Evolutionary conservation across 2,113 vertebrate species (phyloP), one percentile per base, ranked within the genome.

Genomic region (Percopsis transmontana): DNA sequence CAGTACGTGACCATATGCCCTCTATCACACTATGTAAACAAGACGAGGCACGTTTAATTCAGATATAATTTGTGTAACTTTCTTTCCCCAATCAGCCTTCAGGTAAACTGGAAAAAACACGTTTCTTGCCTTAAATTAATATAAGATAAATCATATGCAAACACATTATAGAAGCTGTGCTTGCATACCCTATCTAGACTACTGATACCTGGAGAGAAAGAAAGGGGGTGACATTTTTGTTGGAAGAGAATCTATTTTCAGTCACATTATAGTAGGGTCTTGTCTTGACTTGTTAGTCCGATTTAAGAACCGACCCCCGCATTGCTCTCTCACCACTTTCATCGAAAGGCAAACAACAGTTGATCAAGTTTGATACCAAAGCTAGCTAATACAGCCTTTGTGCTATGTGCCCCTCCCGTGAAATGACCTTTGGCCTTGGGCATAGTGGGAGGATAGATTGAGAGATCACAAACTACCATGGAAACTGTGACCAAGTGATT

Each of bases 281-380:
- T n/a, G n/a, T n/a, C 70, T 54, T n/a, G 66, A 42, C 70, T 40
- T 38, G 14, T 15, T 38, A 12, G 14, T 56, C 38, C 66, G 52
- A 62, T 62, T 24, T 14, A 51, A 75, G 68, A 72, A 55, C 70
- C 50, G 2, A 66, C 75, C 60, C 66, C 18, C 58, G 70, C 53
- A 72, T 61, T 39, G 67, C 77, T 83, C 79, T 74, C 81, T 51
- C 20, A 61, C 66, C 67, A 68, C 72, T 47, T 72, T 72, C 68
- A 39, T 68, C 20, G 70, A 44, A 66, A 66, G 72, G 80, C 78
- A 68, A 55, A 70, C 74, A 77, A 82, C 87, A 88, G 86, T 90
- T 88, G 88, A 88, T 91, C 90, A 85, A 21, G 85, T 90, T 90
- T 72, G 85, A 33, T 91, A 90, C 87, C 87, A 90, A 86, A 85